These are phyloP conservation scores for Amphiduros pacificus DNA, from an alignment of 2,888 invertebrate genomes.

Conservation along the genomic window DNA sequence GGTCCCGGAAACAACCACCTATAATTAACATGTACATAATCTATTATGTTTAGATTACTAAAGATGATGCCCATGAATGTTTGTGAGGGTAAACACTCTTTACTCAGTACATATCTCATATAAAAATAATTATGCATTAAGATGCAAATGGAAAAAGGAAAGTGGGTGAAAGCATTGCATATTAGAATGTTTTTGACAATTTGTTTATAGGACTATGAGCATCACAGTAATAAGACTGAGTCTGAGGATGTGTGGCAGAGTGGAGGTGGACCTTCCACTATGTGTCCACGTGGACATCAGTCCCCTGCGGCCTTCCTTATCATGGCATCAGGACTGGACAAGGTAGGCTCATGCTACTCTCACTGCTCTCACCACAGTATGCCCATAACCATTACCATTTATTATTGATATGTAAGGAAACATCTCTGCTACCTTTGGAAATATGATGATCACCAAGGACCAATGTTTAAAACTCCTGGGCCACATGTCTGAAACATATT, in stretches of 20 bases:
- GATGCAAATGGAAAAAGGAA: not conserved
- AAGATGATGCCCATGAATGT: no score
- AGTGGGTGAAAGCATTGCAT: not conserved
- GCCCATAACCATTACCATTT: no score
- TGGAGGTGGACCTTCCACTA: constrained; percentile 70
- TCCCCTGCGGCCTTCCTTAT: constrained; percentile 86
- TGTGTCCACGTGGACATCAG: constrained; percentile 80
- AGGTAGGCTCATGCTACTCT: constrained; percentile 59
- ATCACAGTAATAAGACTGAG: constrained; percentile 67
- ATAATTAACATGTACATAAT: no score
- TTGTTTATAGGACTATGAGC: constrained; percentile 58
- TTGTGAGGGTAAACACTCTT: no score
- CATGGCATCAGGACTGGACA: constrained; percentile 77
- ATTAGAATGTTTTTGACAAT: no score
- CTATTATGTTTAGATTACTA: no score
- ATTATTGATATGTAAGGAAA: no score
- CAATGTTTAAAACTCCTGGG: no score
- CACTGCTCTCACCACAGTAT: no score
- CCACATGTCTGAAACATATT: no score
- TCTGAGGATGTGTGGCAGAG: constrained; percentile 86
- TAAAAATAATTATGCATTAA: not conserved
- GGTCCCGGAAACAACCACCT: constrained; percentile 15
- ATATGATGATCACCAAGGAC: no score
- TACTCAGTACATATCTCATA: not conserved
- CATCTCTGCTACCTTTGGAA: no score